Base-by-base conservation (phyloP, 23 tunicate genomes). In the Halocynthia aurantium region DNA sequence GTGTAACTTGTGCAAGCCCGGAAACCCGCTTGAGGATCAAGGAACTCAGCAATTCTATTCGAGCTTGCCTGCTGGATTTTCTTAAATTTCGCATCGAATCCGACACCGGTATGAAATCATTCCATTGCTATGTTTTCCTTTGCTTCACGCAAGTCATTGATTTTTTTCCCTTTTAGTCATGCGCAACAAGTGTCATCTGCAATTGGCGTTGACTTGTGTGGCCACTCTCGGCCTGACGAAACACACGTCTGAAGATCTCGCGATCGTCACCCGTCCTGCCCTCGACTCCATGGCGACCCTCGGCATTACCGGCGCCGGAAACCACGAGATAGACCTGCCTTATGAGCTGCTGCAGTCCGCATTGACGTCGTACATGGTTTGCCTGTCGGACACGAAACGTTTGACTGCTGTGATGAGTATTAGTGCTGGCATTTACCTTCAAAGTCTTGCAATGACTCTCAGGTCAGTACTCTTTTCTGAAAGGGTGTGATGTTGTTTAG, bases 291-390 rank as follows among this genome's bases (percentile, higher is more conserved):
- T 74, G 10, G 2, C 17, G 21, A 54, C 55, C 15, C 10, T 54
- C 8, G 78, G 56, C 15, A 49, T 74, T 19, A 10, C 62, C 17
- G 50, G 19, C 19, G 20, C 13, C 69, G 63, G 62, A 54, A 21
- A 22, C 11, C 50, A 56, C 17, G 62, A 49, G 0, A 8, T 54
- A 12, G 60, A 54, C 12, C 78, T 74, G 20, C 78, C 78, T 8
- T 74, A 74, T 56, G 78, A 74, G 56, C 78, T 74, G 8, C 57
- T 74, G 11, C 78, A 74, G 31, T 74, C 78, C 4, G 57, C 56
- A 12, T 13, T 74, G 21, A 54, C 64, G 8, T 74, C 78, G 20
- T 64, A 74, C 69, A 49, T 64, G n/a, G 31, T 53, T 53, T 51
- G 64, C 17, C 56, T 74, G 31, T 22, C n/a, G 18, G 21, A 21